Evolutionary conservation across 1,140 invertebrate species (phyloP).

Genomic region (Battus philenor): DNA sequence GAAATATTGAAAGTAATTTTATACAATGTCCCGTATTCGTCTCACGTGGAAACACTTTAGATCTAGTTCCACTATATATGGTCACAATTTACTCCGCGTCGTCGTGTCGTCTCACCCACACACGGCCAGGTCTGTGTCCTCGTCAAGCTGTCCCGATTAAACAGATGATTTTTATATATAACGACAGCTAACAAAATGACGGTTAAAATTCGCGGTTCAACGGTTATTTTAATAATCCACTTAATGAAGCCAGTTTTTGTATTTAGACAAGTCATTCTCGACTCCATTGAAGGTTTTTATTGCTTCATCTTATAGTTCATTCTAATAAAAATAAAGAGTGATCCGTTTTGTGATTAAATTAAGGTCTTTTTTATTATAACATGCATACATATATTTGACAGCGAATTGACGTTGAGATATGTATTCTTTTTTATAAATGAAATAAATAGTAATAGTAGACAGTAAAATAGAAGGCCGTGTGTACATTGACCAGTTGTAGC

Average conservation of each 20-base stretch:
- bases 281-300: constrained; percentile 27
- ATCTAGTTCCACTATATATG: constrained; percentile 2
- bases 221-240: constrained; percentile 51
- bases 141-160: background rate
- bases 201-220: constrained; percentile 43
- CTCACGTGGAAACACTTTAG: background rate
- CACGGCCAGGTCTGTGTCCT: background rate
- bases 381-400: background rate
- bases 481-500: too few species aligned
- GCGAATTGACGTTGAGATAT: too few species aligned
- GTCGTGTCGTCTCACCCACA: constrained; percentile 5
- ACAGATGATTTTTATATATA: background rate
- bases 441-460: too few species aligned
- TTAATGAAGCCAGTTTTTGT: constrained; percentile 31
- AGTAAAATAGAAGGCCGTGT: too few species aligned
- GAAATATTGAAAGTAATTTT: constrained; percentile 1
- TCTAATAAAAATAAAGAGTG: too few species aligned
- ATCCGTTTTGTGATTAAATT: background rate
- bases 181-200: constrained; percentile 34
- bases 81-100: constrained; percentile 4
- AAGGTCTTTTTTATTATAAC: background rate
- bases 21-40: constrained; percentile 5
- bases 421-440: too few species aligned
- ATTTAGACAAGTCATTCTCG: constrained; percentile 35
- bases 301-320: background rate